Evolutionary conservation across 2,113 vertebrate species (phyloP).

Genomic region (Geococcyx californianus): DNA sequence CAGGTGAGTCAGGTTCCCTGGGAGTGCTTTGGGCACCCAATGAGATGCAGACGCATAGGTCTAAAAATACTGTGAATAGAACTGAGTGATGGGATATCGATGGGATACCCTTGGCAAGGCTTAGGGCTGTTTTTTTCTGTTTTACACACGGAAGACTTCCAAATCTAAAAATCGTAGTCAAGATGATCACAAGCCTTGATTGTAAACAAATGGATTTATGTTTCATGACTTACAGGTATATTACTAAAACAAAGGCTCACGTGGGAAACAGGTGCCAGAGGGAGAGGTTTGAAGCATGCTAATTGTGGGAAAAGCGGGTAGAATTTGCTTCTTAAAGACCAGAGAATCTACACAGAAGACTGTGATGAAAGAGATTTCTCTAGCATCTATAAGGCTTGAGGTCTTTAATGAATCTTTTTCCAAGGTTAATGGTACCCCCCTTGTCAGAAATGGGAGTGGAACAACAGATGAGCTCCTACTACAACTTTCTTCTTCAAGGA

Average conservation of each 20-base stretch:
- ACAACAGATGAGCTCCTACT: neutral
- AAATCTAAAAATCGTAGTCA: neutral
- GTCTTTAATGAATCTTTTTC: neutral
- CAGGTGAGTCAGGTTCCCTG: neutral
- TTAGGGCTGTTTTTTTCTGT: neutral
- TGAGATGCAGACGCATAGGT: neutral
- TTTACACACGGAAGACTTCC: neutral
- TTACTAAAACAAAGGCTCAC: neutral
- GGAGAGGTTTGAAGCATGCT: neutral
- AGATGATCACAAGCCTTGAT: neutral
- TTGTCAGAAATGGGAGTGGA: neutral
- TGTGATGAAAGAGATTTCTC: neutral
- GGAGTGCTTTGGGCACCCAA: neutral
- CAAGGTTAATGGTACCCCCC: neutral
- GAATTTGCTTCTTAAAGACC: neutral
- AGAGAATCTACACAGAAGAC: neutral
- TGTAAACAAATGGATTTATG: neutral
- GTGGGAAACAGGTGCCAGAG: neutral
- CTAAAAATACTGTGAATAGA: neutral
- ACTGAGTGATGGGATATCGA: neutral
- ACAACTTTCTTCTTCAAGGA: neutral
- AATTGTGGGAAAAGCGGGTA: neutral
- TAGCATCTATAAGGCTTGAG: neutral
- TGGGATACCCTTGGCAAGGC: neutral
- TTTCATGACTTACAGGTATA: neutral